Conservation (phyloP, 2,888 invertebrate genomes). For the Cataglyphis altisquamis region DNA sequence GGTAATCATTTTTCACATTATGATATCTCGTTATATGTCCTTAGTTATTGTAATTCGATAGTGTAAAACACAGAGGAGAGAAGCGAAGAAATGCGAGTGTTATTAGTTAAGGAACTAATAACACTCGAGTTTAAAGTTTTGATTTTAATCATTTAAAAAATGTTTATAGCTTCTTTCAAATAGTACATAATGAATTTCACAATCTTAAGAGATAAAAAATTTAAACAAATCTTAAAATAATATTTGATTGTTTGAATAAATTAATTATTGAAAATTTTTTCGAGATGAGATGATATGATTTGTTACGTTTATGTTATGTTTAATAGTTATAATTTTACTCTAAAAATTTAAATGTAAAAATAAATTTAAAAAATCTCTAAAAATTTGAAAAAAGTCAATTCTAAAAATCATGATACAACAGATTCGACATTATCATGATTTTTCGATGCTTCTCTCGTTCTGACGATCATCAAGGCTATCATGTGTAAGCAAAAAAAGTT, state of each 20-base stretch:
- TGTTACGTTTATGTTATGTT: background rate
- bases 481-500: background rate
- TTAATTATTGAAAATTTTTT: background rate
- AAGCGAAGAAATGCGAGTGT: background rate
- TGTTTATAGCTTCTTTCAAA: background rate
- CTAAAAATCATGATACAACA: background rate
- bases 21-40: conserved; percentile 23
- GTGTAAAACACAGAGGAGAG: background rate
- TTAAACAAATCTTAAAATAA: conserved; percentile 6
- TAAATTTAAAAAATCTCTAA: background rate
- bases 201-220: background rate
- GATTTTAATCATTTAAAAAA: background rate
- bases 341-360: background rate
- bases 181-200: background rate
- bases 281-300: background rate
- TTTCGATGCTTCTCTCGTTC: background rate
- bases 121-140: background rate
- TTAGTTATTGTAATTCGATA: background rate
- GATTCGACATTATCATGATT: background rate
- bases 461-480: background rate
- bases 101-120: background rate
- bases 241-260: background rate
- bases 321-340: background rate
- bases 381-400: background rate
- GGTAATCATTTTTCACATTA: conserved; percentile 86